Base-by-base conservation (phyloP, 2,113 vertebrate species). In the Plecturocebus donacophilus region DNA sequence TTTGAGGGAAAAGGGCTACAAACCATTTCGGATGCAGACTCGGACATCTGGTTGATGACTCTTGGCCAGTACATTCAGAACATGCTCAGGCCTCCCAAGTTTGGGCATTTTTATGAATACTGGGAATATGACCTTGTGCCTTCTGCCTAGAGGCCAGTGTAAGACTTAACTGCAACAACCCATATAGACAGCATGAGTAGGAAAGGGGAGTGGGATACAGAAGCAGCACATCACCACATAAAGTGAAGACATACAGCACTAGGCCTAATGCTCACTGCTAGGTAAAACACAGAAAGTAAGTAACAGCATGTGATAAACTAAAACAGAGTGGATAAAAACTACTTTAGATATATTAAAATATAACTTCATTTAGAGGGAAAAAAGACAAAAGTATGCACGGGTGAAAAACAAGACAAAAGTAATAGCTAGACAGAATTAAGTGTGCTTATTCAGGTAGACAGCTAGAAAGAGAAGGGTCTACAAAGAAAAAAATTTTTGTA, bases 201-300 rank as follows among this genome's bases (percentile, higher is more conserved):
- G 30, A 27, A 52, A 0, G 4, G 1, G 1, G 40, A 4, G 21
- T 23, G 8, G 4, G 3, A 66, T 1, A 30, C 23, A 13, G 32
- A 94, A 35, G 25, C 23, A 23, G 2, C 17, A 10, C 21, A 12
- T 25, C 58, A 81, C 56, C 32, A 42, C 8, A 13, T n/a, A 47
- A 68, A 58, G 32, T 13, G 5, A 45, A 90, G 79, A 76, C 11
- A 84, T 4, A 45, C 1, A 5, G 42, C 21, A 21, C 5, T 2
- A 14, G 32, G 58, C 4, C 47, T 20, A 54, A 54, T 4, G 25
- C 49, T 82, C 93, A 11, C 2, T 40, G 75, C 54, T 27, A 12
- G 52, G 10, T 16, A 64, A 40, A 49, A 1, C 1, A 35, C 0
- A 30, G 42, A 56, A 64, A 58, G n/a, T 35, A n/a, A 86, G 27